Percentiles rank a stretch among this genome's conserved stretches.
Conservation (phyloP, 2,888 invertebrate species). For the Caenorhabditis sp. region DNA sequence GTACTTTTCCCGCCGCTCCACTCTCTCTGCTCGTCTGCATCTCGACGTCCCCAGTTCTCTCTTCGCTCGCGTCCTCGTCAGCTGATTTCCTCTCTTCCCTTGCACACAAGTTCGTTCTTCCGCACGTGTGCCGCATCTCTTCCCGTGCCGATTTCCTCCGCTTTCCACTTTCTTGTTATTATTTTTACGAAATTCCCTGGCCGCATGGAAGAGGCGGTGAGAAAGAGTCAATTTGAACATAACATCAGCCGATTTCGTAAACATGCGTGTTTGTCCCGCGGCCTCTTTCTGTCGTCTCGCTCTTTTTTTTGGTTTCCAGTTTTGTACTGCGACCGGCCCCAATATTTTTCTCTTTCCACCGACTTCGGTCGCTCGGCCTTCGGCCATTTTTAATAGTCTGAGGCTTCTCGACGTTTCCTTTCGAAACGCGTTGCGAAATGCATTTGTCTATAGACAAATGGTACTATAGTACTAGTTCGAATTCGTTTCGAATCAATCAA, state of each 20-base stretch:
- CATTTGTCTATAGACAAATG: too few species aligned
- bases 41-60: slow-evolving; percentile 1
- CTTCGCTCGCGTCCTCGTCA: slow-evolving; percentile 27
- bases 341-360: slow-evolving; percentile 19
- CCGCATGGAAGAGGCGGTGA: slow-evolving; percentile 1
- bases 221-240: slow-evolving; percentile 9
- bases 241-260: slow-evolving; percentile 45
- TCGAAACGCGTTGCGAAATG: too few species aligned
- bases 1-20: slow-evolving; percentile 2
- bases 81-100: slow-evolving; percentile 34
- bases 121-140: slow-evolving; percentile 8
- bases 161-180: slow-evolving; percentile 1
- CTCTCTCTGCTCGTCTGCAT: not conserved
- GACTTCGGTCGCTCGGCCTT: too few species aligned
- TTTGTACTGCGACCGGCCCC: slow-evolving; percentile 18
- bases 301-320: slow-evolving; percentile 38
- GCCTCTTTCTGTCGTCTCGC: slow-evolving; percentile 8
- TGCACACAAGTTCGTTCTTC: slow-evolving; percentile 28
- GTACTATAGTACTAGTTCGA: too few species aligned
- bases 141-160: slow-evolving; percentile 4
- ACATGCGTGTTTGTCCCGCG: slow-evolving; percentile 36
- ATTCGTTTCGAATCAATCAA: too few species aligned
- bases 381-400: too few species aligned
- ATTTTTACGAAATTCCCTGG: slow-evolving; percentile 21
- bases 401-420: too few species aligned